Percentiles rank a stretch among this genome's conserved stretches.
These are phyloP conservation scores for Ornithoptera alexandrae DNA, from an alignment of 2,888 invertebrate species.

Conservation along the genomic window DNA sequence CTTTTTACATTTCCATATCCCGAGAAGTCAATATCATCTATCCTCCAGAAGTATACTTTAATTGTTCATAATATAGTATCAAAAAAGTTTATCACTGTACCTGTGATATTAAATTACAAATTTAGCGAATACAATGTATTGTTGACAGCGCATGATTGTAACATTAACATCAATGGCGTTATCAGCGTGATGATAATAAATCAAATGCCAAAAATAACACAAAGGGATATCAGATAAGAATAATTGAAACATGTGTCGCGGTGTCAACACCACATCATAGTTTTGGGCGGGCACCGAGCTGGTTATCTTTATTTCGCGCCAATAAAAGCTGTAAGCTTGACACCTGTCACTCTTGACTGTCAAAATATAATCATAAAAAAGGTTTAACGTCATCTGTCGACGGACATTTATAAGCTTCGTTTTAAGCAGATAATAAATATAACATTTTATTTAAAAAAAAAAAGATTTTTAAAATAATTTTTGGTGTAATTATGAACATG, in stretches of 20 bases:
- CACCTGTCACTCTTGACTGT: constrained; percentile 58
- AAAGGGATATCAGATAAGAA: constrained; percentile 64
- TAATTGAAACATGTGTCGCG: constrained; percentile 75
- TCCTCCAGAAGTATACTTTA: no score
- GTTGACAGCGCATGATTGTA: constrained; percentile 13
- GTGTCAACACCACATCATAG: constrained; percentile 45
- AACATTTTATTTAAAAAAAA: no score
- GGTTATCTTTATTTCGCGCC: constrained; percentile 51
- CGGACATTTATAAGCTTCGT: constrained; percentile 1
- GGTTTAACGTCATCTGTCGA: constrained; percentile 14
- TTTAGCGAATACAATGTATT: background rate
- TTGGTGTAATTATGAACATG: no score
- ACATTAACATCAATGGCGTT: constrained; percentile 6
- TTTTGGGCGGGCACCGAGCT: constrained; percentile 51
- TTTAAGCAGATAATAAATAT: no score
- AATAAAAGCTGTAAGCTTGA: constrained; percentile 65
- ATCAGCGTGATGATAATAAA: constrained; percentile 26
- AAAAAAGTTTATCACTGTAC: no score
- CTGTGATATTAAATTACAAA: background rate
- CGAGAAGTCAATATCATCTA: no score
- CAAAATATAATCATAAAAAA: constrained; percentile 13
- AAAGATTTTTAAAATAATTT: no score
- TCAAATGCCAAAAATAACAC: constrained; percentile 35
- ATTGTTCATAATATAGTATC: no score
- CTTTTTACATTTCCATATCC: no score